Evolutionary conservation across 2,797 vertebrate species (phyloP).

Genomic region (Ctenopoma multispine): DNA sequence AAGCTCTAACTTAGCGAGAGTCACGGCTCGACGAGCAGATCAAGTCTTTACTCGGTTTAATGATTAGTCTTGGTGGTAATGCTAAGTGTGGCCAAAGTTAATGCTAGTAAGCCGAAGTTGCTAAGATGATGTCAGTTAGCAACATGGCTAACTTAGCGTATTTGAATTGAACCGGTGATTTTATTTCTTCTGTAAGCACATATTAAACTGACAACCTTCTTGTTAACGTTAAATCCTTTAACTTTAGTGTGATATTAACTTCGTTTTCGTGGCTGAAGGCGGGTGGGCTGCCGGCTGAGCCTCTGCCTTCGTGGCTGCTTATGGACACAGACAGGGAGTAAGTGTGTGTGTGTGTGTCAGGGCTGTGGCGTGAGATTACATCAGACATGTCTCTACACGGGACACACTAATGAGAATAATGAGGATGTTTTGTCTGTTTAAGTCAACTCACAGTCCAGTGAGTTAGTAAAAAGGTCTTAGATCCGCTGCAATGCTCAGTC

Average conservation of each 20-base stretch:
- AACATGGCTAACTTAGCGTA: background rate
- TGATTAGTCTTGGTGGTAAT: too few relatives aligned
- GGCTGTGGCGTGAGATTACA: background rate
- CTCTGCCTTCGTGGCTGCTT: conserved; percentile 34
- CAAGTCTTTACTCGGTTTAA: background rate
- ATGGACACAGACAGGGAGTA: background rate
- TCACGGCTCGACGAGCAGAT: too few relatives aligned
- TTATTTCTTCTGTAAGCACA: background rate
- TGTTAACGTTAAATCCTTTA: accelerated
- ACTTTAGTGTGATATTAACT: accelerated
- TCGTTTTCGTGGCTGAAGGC: too few relatives aligned
- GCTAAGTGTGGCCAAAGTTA: too few relatives aligned
- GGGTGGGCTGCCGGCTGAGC: too few relatives aligned
- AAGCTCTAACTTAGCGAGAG: background rate
- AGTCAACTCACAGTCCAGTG: too few relatives aligned
- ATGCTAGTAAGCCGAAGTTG: background rate
- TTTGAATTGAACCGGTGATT: background rate
- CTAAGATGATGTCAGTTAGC: conserved; percentile 26
- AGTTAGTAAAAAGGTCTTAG: too few relatives aligned
- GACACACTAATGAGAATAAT: background rate
- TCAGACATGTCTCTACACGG: background rate
- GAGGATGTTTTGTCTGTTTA: too few relatives aligned
- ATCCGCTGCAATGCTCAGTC: too few relatives aligned
- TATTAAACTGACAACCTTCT: background rate
- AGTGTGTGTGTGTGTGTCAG: background rate